phyloP scores from a whole-genome alignment of 2,797 vertebrate genomes.

The Eulemur rubriventer region DNA sequence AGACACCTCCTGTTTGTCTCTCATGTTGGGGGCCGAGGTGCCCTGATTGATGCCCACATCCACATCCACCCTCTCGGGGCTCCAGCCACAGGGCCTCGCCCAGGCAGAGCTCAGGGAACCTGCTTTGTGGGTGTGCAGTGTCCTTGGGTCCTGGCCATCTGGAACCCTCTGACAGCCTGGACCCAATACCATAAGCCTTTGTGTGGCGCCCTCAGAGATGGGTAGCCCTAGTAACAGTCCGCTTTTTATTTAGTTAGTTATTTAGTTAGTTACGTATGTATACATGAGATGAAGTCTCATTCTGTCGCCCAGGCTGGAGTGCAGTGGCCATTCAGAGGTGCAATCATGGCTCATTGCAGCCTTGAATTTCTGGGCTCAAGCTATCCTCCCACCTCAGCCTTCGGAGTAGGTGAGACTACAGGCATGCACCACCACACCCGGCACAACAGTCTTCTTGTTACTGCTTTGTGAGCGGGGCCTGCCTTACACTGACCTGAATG shows the following conservation, averaged over 20 bases:
- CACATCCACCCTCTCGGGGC: neutral
- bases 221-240: neutral
- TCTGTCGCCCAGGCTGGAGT: neutral
- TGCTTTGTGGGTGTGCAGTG: neutral
- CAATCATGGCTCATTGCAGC: neutral
- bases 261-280: too few species aligned
- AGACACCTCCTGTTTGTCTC: constrained; percentile 27
- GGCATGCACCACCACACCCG: neutral
- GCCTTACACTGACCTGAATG: neutral
- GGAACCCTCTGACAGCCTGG: neutral
- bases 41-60: constrained; percentile 32
- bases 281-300: neutral
- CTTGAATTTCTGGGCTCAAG: neutral
- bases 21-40: neutral
- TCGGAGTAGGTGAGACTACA: neutral
- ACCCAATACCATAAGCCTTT: neutral
- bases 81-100: neutral
- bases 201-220: neutral
- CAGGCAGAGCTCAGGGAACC: neutral
- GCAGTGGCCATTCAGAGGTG: neutral
- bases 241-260: neutral
- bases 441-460: neutral
- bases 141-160: neutral
- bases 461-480: neutral
- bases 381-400: neutral